phyloP scores from a whole-genome alignment of 64 coral and sea anemone species.

The Montipora foliosa region DNA sequence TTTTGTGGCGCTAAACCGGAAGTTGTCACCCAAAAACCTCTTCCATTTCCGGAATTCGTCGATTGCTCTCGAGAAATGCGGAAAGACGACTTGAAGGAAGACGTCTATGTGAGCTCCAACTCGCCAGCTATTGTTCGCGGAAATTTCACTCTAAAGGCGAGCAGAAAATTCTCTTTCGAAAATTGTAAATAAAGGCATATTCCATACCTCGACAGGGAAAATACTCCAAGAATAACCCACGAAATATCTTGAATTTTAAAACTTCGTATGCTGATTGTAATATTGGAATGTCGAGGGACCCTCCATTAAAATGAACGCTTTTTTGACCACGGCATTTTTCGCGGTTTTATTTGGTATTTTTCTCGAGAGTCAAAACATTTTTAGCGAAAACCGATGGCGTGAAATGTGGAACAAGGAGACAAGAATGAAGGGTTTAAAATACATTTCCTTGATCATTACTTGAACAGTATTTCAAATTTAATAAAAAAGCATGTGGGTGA shows the following conservation, averaged over 20 bases:
- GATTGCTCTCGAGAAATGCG: not conserved
- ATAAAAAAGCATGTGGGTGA: not conserved
- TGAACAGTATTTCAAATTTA: not conserved
- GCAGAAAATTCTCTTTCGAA: not conserved
- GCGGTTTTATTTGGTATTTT: conserved; percentile 42
- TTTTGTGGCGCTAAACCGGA: not conserved
- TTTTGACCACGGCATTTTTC: not conserved
- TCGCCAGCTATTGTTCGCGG: not conserved
- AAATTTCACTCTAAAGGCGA: not conserved
- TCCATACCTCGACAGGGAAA: not conserved
- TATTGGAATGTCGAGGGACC: conserved; percentile 40
- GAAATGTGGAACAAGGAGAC: not conserved
- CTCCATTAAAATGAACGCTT: not conserved
- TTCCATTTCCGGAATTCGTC: conserved; percentile 23
- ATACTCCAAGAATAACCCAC: not conserved
- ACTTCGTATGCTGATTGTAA: not conserved
- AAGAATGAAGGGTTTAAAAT: too few relatives aligned
- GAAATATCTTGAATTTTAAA: conserved; percentile 2
- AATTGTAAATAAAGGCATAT: not conserved
- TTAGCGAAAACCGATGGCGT: not conserved
- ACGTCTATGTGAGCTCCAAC: not conserved
- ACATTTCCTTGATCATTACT: too few relatives aligned
- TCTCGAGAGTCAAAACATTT: not conserved
- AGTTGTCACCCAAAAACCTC: not conserved
- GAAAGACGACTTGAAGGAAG: not conserved